Evolutionary conservation across 2,888 invertebrate species (phyloP), one percentile per base, ranked within the genome.

Genomic region (Bibio marci): DNA sequence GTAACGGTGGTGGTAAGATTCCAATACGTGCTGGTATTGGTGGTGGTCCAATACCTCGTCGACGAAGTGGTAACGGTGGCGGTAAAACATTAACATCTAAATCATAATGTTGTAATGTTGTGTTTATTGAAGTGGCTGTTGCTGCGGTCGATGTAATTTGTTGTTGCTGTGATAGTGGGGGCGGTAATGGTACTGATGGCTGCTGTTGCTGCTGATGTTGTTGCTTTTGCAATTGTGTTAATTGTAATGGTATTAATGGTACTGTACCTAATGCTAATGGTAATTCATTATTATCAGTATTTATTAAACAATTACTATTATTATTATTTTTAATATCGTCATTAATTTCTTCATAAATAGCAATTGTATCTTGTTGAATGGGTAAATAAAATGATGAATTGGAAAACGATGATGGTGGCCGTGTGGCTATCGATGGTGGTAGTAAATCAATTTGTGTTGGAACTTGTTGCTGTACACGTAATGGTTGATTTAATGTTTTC

Each of bases 301-400:
- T n/a, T 30, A 14, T 14, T 12, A 15, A 22, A 4, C 22, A 22
- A 6, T 22, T 22, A 37, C 12, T 28, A 22, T 19, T 14, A 27
- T 12, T 17, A 50, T 49, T 49, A 54, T 32, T 57, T 19, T 58
- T 50, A 43, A 55, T 50, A 45, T 57, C 63, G 46, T 69, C 69
- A 40, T 57, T 63, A 34, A 71, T 71, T 55, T 71, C 70, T 52
- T 71, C 70, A 48, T 71, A 71, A 45, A 71, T 70, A 30, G 65
- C 64, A 41, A 59, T 64, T 43, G 70, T 68, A 45, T 18, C 41
- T 14, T 30, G 22, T 26, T 27, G 65, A 61, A n/a, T 25, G 22
- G 22, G n/a, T n/a, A n/a, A n/a, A n/a, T n/a, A n/a, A n/a, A n/a
- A n/a, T 22, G 22, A 22, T 22, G 22, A 22, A 14, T 30, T 11